These are phyloP conservation scores for Neodiprion lecontei DNA, from an alignment of 1,140 invertebrate genomes.

Conservation along the genomic window DNA sequence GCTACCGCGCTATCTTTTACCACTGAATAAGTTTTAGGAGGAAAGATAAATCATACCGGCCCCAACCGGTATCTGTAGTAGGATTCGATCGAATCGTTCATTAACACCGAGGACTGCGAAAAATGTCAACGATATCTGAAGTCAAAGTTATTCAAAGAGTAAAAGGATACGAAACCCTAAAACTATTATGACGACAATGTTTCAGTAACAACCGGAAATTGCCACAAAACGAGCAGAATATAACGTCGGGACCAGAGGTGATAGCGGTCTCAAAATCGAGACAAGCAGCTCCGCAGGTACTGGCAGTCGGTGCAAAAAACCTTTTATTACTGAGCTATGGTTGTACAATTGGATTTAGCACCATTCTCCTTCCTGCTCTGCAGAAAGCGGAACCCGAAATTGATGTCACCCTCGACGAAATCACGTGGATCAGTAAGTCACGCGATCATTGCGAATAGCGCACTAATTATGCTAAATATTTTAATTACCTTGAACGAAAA, in stretches of 20 bases:
- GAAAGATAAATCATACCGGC: no score
- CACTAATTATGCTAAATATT: slow-evolving; percentile 2
- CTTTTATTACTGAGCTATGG: slow-evolving; percentile 72
- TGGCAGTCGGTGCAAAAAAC: slow-evolving; percentile 72
- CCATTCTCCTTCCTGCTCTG: slow-evolving; percentile 77
- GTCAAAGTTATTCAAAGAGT: no score
- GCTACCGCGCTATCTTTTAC: neutral
- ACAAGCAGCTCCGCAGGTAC: slow-evolving; percentile 65
- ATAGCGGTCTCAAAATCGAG: slow-evolving; percentile 53
- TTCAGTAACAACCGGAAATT: slow-evolving; percentile 44
- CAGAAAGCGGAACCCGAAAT: slow-evolving; percentile 60
- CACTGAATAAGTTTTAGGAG: no score
- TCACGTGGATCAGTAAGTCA: slow-evolving; percentile 79
- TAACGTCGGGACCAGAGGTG: slow-evolving; percentile 13
- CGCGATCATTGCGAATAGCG: neutral
- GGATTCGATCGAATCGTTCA: no score
- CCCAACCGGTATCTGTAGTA: no score
- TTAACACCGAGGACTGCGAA: no score
- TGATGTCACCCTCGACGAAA: slow-evolving; percentile 67
- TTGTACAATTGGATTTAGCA: slow-evolving; percentile 77
- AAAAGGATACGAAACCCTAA: no score
- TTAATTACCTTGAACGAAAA: slow-evolving; percentile 4
- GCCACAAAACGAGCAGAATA: slow-evolving; percentile 29
- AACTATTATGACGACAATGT: neutral
- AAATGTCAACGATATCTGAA: no score